Evolutionary conservation across 2,888 invertebrate genomes (phyloP), one percentile per base, ranked within the genome.

Genomic region (Halictus quadricinctus): DNA sequence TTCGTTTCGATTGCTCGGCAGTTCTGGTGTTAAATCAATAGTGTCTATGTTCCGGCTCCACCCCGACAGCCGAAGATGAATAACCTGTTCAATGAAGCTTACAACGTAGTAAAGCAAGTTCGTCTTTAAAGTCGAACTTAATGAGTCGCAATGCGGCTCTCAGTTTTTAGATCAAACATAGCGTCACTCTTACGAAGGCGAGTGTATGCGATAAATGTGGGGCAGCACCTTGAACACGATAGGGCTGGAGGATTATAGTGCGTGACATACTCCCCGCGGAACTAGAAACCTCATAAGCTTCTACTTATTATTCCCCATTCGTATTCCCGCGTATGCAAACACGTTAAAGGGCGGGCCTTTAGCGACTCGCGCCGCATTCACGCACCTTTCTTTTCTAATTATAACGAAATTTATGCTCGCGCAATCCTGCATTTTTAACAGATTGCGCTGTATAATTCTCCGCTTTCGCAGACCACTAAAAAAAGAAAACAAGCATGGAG

Each of bases 201-300:
- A 72, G 69, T 46, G 58, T 75, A 60, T 70, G 43, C 72, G 69
- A 84, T 80, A 82, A 84, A 85, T 86, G 70, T 87, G 75, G 87
- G 79, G 66, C 85, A 88, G 73, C 81, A 88, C 88, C 88, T 88
- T 88, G 88, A 88, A 88, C 81, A 88, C 88, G 88, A 88, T 86
- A 87, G 80, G 85, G 76, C 79, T 64, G n/a, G 50, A 25, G 76
- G 64, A 87, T 80, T 82, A 80, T 43, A 73, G 80, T 87, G 87
- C 85, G 82, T 87, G 87, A 85, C 85, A 50, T 21, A 12, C 69
- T 69, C 60, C 15, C 8, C 72, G 60, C 54, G 76, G 25, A 80
- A 86, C 64, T 54, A 48, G 73, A 58, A 69, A 84, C 72, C 58
- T 77, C 76, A 48, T 48, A 66, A 66, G 64, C 72, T 76, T 25